Conservation (phyloP, 2,113 vertebrate species). For the Rhadina sibilatrix region DNA sequence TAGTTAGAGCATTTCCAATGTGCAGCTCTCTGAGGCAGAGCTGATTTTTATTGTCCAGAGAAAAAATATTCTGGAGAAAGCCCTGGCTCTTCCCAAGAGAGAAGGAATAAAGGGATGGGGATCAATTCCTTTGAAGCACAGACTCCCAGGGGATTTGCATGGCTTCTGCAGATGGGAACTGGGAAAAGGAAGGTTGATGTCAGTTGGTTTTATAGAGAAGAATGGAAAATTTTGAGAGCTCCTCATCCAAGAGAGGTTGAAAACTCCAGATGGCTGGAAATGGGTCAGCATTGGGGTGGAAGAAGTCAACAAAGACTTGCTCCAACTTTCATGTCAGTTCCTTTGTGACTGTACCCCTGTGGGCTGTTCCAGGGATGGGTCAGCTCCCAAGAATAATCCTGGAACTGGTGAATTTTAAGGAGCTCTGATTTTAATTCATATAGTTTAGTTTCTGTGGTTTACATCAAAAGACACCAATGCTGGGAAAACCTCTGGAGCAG, state of each 20-base stretch:
- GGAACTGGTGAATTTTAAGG: conserved; percentile 62
- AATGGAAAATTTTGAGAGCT: not conserved
- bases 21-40: not conserved
- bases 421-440: conserved; percentile 53
- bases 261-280: not conserved
- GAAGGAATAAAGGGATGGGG: not conserved
- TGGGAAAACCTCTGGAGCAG: conserved; percentile 63
- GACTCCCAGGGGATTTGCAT: not conserved
- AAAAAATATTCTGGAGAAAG: not conserved
- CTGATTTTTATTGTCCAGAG: not conserved
- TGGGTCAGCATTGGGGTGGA: conserved; percentile 27
- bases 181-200: not conserved
- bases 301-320: conserved; percentile 47
- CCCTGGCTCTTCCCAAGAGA: not conserved
- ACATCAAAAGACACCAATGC: conserved; percentile 64
- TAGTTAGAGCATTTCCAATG: not conserved
- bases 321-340: conserved; percentile 50
- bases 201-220: not conserved
- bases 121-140: not conserved
- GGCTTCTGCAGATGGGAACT: not conserved
- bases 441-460: conserved; percentile 65
- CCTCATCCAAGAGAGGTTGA: not conserved
- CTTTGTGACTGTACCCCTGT: conserved; percentile 56
- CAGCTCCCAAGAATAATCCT: conserved; percentile 50
- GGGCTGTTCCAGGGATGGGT: conserved; percentile 41